phyloP scores from a whole-genome alignment of 2,797 vertebrate genomes.

The Phrynocephalus vlangalii region DNA sequence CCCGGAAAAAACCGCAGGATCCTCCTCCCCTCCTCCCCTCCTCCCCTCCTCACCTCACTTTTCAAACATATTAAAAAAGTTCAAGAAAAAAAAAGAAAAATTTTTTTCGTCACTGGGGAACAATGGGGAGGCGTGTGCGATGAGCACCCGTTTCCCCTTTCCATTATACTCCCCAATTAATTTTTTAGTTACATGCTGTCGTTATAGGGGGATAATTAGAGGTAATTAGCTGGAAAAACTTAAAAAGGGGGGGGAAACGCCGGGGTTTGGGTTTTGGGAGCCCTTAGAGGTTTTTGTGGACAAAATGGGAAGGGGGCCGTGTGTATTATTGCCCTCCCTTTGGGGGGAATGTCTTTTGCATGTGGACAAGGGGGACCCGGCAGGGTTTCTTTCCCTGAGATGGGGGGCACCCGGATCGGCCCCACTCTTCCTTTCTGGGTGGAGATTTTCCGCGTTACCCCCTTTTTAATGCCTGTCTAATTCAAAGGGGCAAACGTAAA shows the following conservation, averaged over 20 bases:
- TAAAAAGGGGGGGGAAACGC: slow-evolving; percentile 60
- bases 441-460: too few relatives aligned
- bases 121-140: background rate
- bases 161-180: slow-evolving; percentile 45
- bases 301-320: slow-evolving; percentile 13
- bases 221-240: slow-evolving; percentile 70
- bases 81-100: slow-evolving; percentile 27
- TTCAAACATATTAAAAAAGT: background rate
- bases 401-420: background rate
- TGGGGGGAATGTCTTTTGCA: too few relatives aligned
- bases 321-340: background rate
- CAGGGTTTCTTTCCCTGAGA: background rate
- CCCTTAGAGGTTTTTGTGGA: background rate
- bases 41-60: background rate
- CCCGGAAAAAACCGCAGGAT: background rate
- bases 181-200: slow-evolving; percentile 57
- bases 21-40: too few relatives aligned
- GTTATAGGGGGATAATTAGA: slow-evolving; percentile 57
- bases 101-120: slow-evolving; percentile 16
- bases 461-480: too few relatives aligned
- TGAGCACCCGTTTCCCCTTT: background rate
- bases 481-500: too few relatives aligned
- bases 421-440: background rate
- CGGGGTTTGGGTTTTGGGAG: slow-evolving; percentile 41
- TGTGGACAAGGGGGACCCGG: background rate